phyloP scores from a whole-genome alignment of 2,113 vertebrate genomes.

The Micronycteris hirsuta region DNA sequence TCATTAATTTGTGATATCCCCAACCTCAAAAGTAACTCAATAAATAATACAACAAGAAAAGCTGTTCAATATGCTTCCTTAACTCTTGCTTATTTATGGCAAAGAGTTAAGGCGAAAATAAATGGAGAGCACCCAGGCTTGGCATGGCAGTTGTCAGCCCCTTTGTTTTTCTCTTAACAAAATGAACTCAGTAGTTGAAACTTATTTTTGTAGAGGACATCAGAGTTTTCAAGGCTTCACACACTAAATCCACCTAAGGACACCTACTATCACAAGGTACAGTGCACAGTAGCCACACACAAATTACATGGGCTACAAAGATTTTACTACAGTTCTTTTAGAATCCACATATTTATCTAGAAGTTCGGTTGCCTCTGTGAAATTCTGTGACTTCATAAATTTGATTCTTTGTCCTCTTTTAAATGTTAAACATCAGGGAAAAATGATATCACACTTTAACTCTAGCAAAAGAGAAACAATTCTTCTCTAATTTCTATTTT shows the following conservation, averaged over 20 bases:
- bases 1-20: neutral
- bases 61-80: neutral
- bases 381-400: neutral
- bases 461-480: neutral
- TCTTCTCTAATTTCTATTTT: conserved; percentile 3
- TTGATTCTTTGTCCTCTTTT: neutral
- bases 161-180: neutral
- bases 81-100: neutral
- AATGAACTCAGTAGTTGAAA: neutral
- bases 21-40: neutral
- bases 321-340: neutral
- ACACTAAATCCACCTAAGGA: neutral
- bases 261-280: neutral
- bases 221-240: neutral
- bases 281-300: neutral
- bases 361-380: neutral
- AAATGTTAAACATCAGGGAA: neutral
- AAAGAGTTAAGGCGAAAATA: neutral
- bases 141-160: neutral
- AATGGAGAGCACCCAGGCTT: neutral
- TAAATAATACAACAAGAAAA: neutral
- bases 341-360: neutral
- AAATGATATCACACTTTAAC: neutral
- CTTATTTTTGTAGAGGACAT: neutral
- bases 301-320: neutral